Percentiles rank a stretch among this genome's conserved stretches.
Conservation (phyloP, 2,888 invertebrate species). For the Platycheirus albimanus region DNA sequence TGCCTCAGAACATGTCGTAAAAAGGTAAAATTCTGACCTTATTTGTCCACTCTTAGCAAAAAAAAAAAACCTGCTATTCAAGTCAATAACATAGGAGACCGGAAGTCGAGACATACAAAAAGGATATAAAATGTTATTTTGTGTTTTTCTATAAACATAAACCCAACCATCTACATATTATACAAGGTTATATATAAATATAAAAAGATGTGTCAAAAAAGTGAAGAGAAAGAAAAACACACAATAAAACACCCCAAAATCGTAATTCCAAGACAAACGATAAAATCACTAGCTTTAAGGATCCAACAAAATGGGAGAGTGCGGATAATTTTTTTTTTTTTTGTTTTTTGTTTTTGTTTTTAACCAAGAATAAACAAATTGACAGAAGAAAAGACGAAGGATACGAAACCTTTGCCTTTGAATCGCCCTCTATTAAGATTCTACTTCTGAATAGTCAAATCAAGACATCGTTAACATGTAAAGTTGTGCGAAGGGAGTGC, state of each 20-base stretch:
- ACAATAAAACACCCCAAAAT: conserved; percentile 15
- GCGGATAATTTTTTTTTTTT: neutral
- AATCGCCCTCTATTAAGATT: conserved; percentile 21
- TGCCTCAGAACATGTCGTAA: neutral
- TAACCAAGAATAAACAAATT: conserved; percentile 23
- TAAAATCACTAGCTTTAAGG: conserved; percentile 6
- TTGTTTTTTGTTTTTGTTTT: no score
- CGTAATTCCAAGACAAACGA: neutral
- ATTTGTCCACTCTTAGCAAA: neutral
- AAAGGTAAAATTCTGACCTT: neutral
- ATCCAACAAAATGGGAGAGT: neutral
- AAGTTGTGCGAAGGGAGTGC: neutral
- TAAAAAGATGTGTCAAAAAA: neutral
- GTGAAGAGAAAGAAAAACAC: neutral
- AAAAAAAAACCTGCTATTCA: neutral
- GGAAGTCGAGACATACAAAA: conserved; percentile 18
- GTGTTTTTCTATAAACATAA: neutral
- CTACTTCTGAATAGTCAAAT: neutral
- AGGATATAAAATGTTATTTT: conserved; percentile 5
- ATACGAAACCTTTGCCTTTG: conserved; percentile 17
- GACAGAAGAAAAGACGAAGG: conserved; percentile 10
- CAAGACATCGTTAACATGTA: neutral
- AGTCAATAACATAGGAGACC: conserved; percentile 18
- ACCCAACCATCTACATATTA: neutral
- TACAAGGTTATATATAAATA: neutral